Evolutionary conservation across 2,113 vertebrate species (phyloP).

Genomic region (Gopherus evgoodei): DNA sequence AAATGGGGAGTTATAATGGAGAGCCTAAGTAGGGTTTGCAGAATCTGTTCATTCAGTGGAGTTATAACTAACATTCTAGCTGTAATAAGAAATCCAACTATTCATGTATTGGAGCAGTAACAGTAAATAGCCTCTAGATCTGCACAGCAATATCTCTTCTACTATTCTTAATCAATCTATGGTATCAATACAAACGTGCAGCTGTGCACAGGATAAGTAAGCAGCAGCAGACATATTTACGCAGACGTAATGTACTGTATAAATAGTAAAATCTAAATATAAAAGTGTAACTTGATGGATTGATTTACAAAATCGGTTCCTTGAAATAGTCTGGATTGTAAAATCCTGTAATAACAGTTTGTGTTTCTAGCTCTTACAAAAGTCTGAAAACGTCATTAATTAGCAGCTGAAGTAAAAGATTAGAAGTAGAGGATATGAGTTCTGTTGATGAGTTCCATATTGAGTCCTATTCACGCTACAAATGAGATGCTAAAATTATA

Average conservation of each 20-base stretch:
- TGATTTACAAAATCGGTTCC: neutral
- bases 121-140: conserved; percentile 26
- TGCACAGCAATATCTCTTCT: neutral
- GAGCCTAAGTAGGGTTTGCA: neutral
- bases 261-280: neutral
- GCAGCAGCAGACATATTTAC: neutral
- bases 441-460: neutral
- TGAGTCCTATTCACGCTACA: neutral
- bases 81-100: conserved; percentile 1
- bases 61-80: neutral
- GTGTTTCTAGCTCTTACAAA: neutral
- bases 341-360: neutral
- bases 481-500: conserved; percentile 2
- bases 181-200: fast-evolving
- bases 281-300: neutral
- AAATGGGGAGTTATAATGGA: neutral
- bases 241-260: neutral
- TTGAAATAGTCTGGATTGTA: neutral
- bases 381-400: conserved; percentile 29
- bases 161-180: neutral
- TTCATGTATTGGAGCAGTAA: conserved; percentile 26
- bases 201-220: neutral
- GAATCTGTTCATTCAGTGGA: neutral
- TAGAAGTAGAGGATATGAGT: neutral
- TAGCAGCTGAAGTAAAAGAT: conserved; percentile 24